phyloP scores from a whole-genome alignment of 2,888 invertebrate genomes.

The Tridacna crocea region DNA sequence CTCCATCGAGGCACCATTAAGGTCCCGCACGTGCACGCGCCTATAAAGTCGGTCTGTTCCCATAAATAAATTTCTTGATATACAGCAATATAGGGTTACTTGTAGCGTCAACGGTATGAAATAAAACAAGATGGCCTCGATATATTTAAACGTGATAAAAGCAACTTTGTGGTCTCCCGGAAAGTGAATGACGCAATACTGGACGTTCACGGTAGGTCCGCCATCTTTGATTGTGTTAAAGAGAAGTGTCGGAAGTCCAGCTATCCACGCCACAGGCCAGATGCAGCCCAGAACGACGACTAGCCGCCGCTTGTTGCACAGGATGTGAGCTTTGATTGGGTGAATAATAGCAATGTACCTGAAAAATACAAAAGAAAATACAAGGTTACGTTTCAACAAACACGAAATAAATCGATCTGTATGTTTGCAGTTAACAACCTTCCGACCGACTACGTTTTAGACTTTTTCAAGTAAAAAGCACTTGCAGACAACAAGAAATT shows the following conservation, averaged over 20 bases:
- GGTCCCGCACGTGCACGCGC: slow-evolving; percentile 68
- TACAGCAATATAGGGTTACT: slow-evolving; percentile 79
- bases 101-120: slow-evolving; percentile 82
- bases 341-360: slow-evolving; percentile 84
- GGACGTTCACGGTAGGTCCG: slow-evolving; percentile 63
- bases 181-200: slow-evolving; percentile 80
- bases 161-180: slow-evolving; percentile 70
- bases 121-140: slow-evolving; percentile 83
- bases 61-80: slow-evolving; percentile 80
- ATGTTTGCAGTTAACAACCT: too few relatives aligned
- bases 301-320: slow-evolving; percentile 82
- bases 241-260: slow-evolving; percentile 82
- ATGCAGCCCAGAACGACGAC: slow-evolving; percentile 80
- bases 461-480: too few relatives aligned
- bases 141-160: slow-evolving; percentile 79
- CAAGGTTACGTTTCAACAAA: not conserved
- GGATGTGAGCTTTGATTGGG: slow-evolving; percentile 83
- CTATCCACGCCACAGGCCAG: slow-evolving; percentile 82
- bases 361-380: slow-evolving; percentile 54
- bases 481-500: too few relatives aligned
- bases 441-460: too few relatives aligned
- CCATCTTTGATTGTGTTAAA: slow-evolving; percentile 76
- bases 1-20: slow-evolving; percentile 70
- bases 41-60: slow-evolving; percentile 77
- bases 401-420: not conserved